phyloP scores from a whole-genome alignment of 2,113 vertebrate genomes.

The Pygoscelis antarcticus region DNA sequence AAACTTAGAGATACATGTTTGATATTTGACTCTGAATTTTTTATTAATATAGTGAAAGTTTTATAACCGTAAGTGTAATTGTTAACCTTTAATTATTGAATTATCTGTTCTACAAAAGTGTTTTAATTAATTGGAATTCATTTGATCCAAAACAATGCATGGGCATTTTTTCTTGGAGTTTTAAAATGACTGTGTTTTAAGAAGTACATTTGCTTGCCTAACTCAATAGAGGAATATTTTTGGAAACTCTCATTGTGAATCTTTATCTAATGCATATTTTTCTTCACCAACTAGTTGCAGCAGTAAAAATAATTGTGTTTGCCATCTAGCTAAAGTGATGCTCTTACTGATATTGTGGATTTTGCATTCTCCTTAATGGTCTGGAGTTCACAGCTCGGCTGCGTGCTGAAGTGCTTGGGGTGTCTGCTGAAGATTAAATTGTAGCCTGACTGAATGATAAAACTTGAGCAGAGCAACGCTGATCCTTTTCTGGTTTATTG shows the following conservation, averaged over 20 bases:
- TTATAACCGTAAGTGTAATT: neutral
- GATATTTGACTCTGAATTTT: neutral
- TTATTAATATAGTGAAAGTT: neutral
- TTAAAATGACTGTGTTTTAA: neutral
- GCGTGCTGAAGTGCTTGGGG: neutral
- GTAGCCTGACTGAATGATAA: neutral
- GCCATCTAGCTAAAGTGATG: neutral
- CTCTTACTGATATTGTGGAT: neutral
- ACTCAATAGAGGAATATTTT: neutral
- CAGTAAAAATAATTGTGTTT: neutral
- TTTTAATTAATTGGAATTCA: neutral
- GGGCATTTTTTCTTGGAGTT: neutral
- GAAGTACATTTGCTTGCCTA: neutral
- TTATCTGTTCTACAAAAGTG: neutral
- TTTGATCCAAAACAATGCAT: neutral
- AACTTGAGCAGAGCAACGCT: neutral
- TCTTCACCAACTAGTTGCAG: neutral
- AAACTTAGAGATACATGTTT: neutral
- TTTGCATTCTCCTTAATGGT: neutral
- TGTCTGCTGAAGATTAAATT: neutral
- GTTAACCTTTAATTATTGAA: neutral
- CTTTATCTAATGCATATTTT: conserved; percentile 1
- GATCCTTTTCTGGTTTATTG: neutral
- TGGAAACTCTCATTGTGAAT: neutral
- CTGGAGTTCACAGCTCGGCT: neutral